Evolutionary conservation across 2,888 invertebrate genomes (phyloP).

Genomic region (Drosophila paramelanica): DNA sequence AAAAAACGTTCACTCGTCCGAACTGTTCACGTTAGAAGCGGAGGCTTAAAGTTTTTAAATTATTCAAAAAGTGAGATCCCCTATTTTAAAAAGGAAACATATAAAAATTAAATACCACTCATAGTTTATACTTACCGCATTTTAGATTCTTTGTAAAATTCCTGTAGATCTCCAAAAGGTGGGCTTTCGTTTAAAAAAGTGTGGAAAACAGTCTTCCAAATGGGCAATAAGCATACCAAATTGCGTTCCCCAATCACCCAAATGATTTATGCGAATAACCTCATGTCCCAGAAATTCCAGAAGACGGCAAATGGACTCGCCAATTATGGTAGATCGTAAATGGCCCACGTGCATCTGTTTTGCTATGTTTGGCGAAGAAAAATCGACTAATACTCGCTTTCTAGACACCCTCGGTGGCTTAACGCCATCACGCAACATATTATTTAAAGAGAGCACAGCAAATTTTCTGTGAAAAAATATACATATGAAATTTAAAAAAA

Average conservation of each 20-base stretch:
- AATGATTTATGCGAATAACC: constrained; percentile 96
- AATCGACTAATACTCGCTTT: constrained; percentile 93
- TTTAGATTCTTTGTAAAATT: constrained; percentile 95
- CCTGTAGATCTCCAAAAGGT: constrained; percentile 95
- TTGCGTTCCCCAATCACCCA: constrained; percentile 99
- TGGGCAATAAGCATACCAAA: constrained; percentile 99
- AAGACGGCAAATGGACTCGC: constrained; percentile 95
- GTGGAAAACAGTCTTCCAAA: constrained; percentile 95
- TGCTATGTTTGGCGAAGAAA: constrained; percentile 99
- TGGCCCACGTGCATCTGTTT: constrained; percentile 99
- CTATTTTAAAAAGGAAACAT: too few relatives aligned
- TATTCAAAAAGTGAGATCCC: too few relatives aligned
- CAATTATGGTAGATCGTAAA: constrained; percentile 98
- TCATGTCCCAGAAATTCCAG: constrained; percentile 96
- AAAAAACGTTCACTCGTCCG: too few relatives aligned
- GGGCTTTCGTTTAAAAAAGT: constrained; percentile 93
- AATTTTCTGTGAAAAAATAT: constrained; percentile 84
- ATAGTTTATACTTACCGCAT: constrained; percentile 80
- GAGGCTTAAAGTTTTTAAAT: too few relatives aligned
- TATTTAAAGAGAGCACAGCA: constrained; percentile 87
- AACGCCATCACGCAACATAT: constrained; percentile 89
- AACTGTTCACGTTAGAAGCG: too few relatives aligned
- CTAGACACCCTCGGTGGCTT: constrained; percentile 88
- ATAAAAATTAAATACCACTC: too few relatives aligned
- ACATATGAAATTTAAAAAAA: not conserved